A percentile compares a stretch with the other conserved stretches of the same genome.
Conservation (phyloP, 1,140 invertebrate genomes). For the Zaprionus davidi region DNA sequence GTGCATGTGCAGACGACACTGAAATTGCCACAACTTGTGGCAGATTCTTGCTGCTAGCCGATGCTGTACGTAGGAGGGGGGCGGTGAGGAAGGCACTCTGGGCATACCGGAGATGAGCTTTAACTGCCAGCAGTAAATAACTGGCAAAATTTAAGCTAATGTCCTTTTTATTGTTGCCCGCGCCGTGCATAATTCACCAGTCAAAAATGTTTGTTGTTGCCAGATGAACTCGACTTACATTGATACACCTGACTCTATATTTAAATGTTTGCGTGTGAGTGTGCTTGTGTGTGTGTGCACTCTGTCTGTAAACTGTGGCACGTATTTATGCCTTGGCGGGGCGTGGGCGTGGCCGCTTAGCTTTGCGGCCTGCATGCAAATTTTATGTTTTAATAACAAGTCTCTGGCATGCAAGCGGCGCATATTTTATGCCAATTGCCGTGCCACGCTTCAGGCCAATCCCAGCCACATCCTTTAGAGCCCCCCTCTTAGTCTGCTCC, state of each 20-base stretch:
- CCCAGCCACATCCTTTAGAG: slow-evolving; percentile 2
- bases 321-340: slow-evolving; percentile 60
- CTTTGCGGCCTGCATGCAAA: slow-evolving; percentile 75
- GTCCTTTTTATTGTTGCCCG: slow-evolving; percentile 24
- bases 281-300: background rate
- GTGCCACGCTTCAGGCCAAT: slow-evolving; percentile 28
- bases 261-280: background rate
- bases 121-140: slow-evolving; percentile 24
- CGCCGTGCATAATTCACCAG: slow-evolving; percentile 66
- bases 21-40: slow-evolving; percentile 13
- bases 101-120: background rate
- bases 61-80: background rate
- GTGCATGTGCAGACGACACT: background rate
- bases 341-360: slow-evolving; percentile 40
- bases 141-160: slow-evolving; percentile 30
- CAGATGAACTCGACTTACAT: slow-evolving; percentile 39
- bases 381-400: slow-evolving; percentile 83
- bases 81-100: background rate
- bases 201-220: slow-evolving; percentile 57
- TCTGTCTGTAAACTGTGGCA: slow-evolving; percentile 12
- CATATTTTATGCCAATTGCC: slow-evolving; percentile 78
- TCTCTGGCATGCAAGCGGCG: slow-evolving; percentile 76
- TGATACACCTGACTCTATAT: slow-evolving; percentile 34
- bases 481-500: no score
- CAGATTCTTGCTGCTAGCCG: background rate